Conservation (phyloP, 2,888 invertebrate genomes). For the Agrotis puta region DNA sequence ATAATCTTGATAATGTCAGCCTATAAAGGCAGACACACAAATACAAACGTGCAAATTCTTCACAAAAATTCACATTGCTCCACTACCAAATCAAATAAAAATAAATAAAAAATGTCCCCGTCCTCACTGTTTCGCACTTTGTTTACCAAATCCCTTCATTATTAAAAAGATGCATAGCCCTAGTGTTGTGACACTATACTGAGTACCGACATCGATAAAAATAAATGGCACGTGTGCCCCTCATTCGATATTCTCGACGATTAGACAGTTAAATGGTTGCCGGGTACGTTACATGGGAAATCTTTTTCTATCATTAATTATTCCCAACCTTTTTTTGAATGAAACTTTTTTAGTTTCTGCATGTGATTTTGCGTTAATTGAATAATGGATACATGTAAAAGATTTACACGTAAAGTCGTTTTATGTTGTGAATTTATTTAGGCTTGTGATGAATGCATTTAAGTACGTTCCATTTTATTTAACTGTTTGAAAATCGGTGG, state of each 20-base stretch:
- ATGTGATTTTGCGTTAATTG: constrained; percentile 66
- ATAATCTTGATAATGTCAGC: too few relatives aligned
- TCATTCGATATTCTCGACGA: constrained; percentile 73
- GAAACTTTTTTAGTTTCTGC: constrained; percentile 60
- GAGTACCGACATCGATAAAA: constrained; percentile 75
- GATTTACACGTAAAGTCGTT: constrained; percentile 21
- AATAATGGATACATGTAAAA: constrained; percentile 63
- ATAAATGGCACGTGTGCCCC: constrained; percentile 63
- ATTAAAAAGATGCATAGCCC: constrained; percentile 85
- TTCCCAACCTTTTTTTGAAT: constrained; percentile 66
- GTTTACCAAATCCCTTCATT: constrained; percentile 88
- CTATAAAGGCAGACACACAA: too few relatives aligned
- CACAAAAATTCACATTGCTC: constrained; percentile 16
- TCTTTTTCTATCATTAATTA: constrained; percentile 82
- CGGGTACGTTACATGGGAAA: constrained; percentile 75
- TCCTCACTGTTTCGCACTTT: constrained; percentile 73
- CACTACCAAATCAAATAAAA: constrained; percentile 58
- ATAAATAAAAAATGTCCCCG: constrained; percentile 60
- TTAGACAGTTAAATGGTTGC: constrained; percentile 70
- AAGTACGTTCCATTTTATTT: constrained; percentile 8
- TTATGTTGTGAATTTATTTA: constrained; percentile 28
- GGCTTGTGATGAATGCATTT: background rate
- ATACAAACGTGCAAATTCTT: background rate
- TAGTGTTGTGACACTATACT: constrained; percentile 75
- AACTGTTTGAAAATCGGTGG: background rate